phyloP scores from a whole-genome alignment of 1,140 invertebrate genomes.

The Periplaneta americana region DNA sequence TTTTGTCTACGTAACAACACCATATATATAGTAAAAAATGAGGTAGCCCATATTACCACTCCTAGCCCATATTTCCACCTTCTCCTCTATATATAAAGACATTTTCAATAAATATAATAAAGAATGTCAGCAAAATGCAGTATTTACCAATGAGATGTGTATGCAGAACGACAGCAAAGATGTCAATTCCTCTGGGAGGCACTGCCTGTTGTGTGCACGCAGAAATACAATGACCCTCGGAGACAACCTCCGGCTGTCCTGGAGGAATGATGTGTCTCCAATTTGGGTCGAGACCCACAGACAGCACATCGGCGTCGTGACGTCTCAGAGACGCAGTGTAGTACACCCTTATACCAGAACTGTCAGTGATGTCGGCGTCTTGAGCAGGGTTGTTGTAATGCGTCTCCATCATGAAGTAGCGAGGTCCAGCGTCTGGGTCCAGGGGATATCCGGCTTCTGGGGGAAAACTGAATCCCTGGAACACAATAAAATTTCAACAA shows the following conservation, averaged over 20 bases:
- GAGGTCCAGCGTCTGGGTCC: conserved; percentile 49
- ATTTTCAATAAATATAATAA: too few relatives aligned
- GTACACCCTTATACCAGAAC: conserved; percentile 59
- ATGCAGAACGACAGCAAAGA: conserved; percentile 66
- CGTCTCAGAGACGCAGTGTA: conserved; percentile 57
- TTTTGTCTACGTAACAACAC: too few relatives aligned
- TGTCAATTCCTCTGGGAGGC: conserved; percentile 56
- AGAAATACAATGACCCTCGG: conserved; percentile 64
- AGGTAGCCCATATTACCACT: too few relatives aligned
- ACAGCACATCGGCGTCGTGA: conserved; percentile 61
- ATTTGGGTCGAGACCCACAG: conserved; percentile 63
- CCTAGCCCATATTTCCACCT: too few relatives aligned
- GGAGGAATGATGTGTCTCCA: conserved; percentile 69
- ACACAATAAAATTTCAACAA: not conserved
- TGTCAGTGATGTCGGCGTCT: conserved; percentile 52
- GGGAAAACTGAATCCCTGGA: conserved; percentile 62
- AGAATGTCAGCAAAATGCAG: too few relatives aligned
- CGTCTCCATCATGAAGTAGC: conserved; percentile 62
- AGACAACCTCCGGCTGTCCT: conserved; percentile 57
- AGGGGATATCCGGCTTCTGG: conserved; percentile 62
- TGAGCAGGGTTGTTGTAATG: conserved; percentile 57
- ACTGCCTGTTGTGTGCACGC: conserved; percentile 59
- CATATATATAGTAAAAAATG: too few relatives aligned
- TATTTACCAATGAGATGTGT: conserved; percentile 44
- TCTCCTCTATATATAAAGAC: too few relatives aligned